Evolutionary conservation across 2,888 invertebrate genomes (phyloP), one percentile per base, ranked within the genome.

Genomic region (Spisula solida): DNA sequence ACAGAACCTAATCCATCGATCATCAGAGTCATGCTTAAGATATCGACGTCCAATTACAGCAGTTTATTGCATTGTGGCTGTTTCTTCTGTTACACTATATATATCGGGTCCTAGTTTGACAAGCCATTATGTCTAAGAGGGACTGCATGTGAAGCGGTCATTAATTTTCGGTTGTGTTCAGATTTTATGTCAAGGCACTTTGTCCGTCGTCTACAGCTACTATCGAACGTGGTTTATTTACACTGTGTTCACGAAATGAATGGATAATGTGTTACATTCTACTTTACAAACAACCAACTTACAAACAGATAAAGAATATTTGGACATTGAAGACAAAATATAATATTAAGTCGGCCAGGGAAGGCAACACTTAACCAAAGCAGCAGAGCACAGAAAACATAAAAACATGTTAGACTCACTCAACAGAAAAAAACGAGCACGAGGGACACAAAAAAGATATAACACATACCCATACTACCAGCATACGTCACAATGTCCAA

Each of bases 1-100:
- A 75, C 34, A 31, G 75, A 75, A 75, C 31, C 31, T 34, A 41
- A 48, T 80, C 80, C 2, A 80, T 75, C 75, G 25, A 75, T 75
- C 31, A 31, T 6, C 16, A 34, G 5, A 31, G 5, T 14, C 34
- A 75, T 75, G 29, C 75, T 75, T 18, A 31, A 34, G 31, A 75
- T 75, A 75, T 31, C 6, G 75, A 34, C 34, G 16, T 16, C 25
- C 75, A 25, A 75, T 75, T 75, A 75, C 34, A 1, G 18, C 16
- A 16, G 75, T 66, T 66, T 66, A 66, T 34, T 31, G 18, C 34
- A 75, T 31, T 75, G 34, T 75, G 12, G 16, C 75, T 16, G 12
- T 75, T 18, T 75, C 34, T 12, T 14, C 34, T 14, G 29, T 75
- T 16, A 34, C 34, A 75, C 16, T 14, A 34, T 31, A 31, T 10